Evolutionary conservation across 2,888 invertebrate species (phyloP), one percentile per base, ranked within the genome.

Genomic region (Plebejus melissa): DNA sequence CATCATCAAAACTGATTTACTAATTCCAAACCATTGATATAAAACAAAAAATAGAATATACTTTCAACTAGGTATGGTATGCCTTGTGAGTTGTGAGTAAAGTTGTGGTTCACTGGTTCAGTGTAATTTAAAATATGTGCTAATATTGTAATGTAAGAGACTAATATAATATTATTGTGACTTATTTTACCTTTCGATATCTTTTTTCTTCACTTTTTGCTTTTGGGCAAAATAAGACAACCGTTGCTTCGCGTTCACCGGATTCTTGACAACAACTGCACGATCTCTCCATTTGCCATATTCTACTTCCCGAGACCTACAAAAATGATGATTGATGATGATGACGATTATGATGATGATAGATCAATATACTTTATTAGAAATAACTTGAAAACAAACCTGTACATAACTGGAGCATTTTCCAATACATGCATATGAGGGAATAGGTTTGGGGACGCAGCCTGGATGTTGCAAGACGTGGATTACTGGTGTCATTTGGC

Each of bases 241-340:
- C 98, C 28, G 96, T 96, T 1, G 98, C 98, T 89, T 98, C 98
- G 80, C 98, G 94, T 90, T 98, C 98, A 3, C 98, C 98, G 81
- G 97, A 97, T 87, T 98, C 98, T 89, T 98, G 98, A 85, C 98
- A 98, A 87, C 98, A 98, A 96, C 98, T 98, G 85, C 98, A 98
- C 0, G 98, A 98, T 46, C 98, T 94, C 88, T 98, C 98, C 96
- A 98, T 98, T 94, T 98, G 98, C 98, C 98, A 98, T 86, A 98
- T 97, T 94, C 98, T 98, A 82, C 98, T 98, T 6, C 98, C 98
- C 57, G 98, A 98, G 7, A 98, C 98, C 98, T 98, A 79, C 76
- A 84, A 80, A 50, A 76, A 78, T 16, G 72, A 22, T 46, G 16
- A 54, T 32, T 32, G 32, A 32, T 32, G 32, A 32, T 32, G 32